Percentiles rank a stretch among this genome's conserved stretches.
Conservation (phyloP, 2,113 vertebrate species). For the Columba livia region DNA sequence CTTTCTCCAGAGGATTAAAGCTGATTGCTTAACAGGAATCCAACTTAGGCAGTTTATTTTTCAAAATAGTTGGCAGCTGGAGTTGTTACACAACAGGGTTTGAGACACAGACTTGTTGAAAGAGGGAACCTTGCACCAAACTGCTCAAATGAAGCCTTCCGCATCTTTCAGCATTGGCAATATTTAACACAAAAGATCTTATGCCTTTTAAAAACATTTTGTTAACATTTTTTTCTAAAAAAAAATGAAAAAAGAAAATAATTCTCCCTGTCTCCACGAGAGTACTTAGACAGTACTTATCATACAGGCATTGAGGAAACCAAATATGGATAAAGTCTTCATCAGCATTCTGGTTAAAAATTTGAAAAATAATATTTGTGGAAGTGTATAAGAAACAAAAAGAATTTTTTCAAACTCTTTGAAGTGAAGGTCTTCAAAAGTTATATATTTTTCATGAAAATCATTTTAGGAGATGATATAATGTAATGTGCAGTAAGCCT, state of each 20-base stretch:
- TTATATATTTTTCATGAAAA: neutral
- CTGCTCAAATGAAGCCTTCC: constrained; percentile 17
- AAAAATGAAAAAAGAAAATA: neutral
- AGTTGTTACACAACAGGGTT: constrained; percentile 45
- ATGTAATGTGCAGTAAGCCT: neutral
- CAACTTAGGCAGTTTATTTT: constrained; percentile 57
- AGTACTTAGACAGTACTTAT: neutral
- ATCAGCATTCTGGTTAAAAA: neutral
- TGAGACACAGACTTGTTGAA: constrained; percentile 53
- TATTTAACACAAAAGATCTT: constrained; percentile 24
- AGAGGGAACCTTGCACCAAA: constrained; percentile 53
- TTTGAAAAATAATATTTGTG: neutral
- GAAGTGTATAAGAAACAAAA: neutral
- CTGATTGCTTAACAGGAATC: constrained; percentile 60
- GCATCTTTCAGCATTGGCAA: constrained; percentile 22
- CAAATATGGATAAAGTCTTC: neutral
- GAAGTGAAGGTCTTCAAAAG: neutral
- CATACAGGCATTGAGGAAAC: neutral
- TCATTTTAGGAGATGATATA: neutral
- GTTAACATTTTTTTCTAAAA: neutral
- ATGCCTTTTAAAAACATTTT: constrained; percentile 8
- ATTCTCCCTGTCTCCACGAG: neutral
- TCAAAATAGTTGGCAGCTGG: constrained; percentile 52
- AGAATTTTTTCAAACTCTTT: neutral
- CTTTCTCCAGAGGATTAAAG: constrained; percentile 46